A percentile compares a stretch with the other conserved stretches of the same genome.
Evolutionary conservation across 2,797 vertebrate genomes (phyloP).

Genomic region (Cichlasoma orientale): DNA sequence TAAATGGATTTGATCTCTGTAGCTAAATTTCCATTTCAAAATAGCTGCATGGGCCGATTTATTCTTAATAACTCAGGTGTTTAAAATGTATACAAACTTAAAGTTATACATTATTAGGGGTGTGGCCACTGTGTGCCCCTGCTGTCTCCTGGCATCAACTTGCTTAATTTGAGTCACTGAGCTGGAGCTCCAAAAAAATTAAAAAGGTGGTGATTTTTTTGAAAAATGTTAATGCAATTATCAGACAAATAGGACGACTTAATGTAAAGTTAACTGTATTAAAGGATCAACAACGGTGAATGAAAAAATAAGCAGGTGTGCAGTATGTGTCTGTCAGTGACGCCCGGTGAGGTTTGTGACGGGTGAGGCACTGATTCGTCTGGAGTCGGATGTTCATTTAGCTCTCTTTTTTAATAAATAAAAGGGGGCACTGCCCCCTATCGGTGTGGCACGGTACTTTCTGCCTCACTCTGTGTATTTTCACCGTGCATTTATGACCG

Average conservation of each 20-base stretch:
- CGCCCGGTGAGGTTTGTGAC: no score
- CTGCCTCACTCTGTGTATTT: no score
- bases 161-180: neutral
- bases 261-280: neutral
- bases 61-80: no score
- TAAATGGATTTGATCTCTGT: fast-evolving
- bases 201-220: neutral
- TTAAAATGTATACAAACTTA: neutral
- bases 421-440: no score
- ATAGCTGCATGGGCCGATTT: no score
- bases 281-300: neutral
- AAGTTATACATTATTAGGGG: neutral
- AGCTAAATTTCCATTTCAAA: neutral
- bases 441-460: no score
- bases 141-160: neutral
- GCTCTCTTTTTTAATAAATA: no score
- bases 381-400: no score
- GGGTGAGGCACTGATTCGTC: no score
- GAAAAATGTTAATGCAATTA: neutral
- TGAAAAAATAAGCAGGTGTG: neutral
- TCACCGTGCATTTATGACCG: no score
- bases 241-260: neutral
- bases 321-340: no score
- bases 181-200: neutral
- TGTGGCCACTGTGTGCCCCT: neutral